Conservation (phyloP, 1,140 invertebrate genomes). For the Tachypleus tridentatus region DNA sequence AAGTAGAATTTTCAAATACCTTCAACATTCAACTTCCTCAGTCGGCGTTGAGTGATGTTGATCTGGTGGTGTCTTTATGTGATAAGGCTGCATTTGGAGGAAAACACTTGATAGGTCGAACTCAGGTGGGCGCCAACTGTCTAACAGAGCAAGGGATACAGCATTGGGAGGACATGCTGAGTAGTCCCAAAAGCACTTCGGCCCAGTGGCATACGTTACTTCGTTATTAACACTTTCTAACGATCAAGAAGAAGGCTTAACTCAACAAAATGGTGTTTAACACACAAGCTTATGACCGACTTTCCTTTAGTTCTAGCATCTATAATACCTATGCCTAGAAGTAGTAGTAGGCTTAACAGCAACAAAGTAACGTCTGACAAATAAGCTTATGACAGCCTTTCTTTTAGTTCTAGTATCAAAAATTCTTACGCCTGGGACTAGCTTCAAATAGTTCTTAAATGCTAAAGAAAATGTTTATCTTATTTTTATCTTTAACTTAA, state of each 20-base stretch:
- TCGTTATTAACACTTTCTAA: not conserved
- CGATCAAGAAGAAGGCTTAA: not conserved
- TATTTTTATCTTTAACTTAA: no score
- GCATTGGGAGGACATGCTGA: constrained; percentile 20
- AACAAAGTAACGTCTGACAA: not conserved
- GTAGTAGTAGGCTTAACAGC: not conserved
- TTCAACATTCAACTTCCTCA: constrained; percentile 16
- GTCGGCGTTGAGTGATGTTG: constrained; percentile 13
- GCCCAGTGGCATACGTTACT: constrained; percentile 17
- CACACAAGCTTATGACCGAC: not conserved
- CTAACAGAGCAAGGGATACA: constrained; percentile 13
- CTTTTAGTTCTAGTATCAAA: not conserved
- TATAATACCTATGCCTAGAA: not conserved
- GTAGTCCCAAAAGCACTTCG: constrained; percentile 15
- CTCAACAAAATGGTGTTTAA: not conserved
- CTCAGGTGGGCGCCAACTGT: constrained; percentile 18
- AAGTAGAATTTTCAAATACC: constrained; percentile 18
- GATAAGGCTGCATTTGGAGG: constrained; percentile 13
- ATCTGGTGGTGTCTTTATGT: constrained; percentile 16
- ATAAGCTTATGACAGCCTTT: not conserved
- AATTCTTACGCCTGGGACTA: no score
- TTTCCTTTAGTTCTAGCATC: not conserved
- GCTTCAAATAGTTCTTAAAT: no score
- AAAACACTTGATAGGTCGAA: constrained; percentile 13
- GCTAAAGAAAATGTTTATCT: no score